Conservation (phyloP, 1,140 invertebrate species). For the Maconellicoccus hirsutus region DNA sequence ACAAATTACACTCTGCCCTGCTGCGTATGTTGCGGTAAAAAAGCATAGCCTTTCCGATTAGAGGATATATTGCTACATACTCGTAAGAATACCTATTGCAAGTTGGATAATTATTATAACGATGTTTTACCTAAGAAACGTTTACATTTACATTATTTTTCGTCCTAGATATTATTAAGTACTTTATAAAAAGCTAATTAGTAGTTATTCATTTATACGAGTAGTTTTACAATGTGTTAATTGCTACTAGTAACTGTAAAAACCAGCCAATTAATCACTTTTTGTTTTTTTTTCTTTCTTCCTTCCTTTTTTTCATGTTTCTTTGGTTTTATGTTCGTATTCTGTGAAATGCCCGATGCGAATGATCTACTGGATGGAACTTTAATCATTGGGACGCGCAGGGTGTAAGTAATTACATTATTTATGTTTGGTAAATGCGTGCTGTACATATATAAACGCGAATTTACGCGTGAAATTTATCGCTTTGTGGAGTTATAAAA, state of each 20-base stretch:
- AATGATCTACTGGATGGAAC: background rate
- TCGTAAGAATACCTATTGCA: background rate
- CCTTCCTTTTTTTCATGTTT: slow-evolving; percentile 1
- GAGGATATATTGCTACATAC: no score
- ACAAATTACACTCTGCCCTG: no score
- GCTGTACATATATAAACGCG: background rate
- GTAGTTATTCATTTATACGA: slow-evolving; percentile 16
- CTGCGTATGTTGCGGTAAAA: no score
- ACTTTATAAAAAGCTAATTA: slow-evolving; percentile 13
- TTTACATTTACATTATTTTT: slow-evolving; percentile 10
- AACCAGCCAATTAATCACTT: slow-evolving; percentile 21
- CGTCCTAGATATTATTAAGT: background rate
- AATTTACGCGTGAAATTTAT: slow-evolving; percentile 4
- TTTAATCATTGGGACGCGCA: slow-evolving; percentile 1
- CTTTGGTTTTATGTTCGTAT: slow-evolving; percentile 9
- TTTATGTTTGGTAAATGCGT: slow-evolving; percentile 6
- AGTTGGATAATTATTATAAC: background rate
- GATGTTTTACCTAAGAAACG: background rate
- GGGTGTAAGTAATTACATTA: slow-evolving; percentile 12
- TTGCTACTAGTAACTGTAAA: slow-evolving; percentile 17
- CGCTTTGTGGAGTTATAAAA: no score
- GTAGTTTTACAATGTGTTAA: slow-evolving; percentile 21
- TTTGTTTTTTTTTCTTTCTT: background rate
- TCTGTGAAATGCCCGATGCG: background rate
- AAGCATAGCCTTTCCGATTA: no score